A percentile compares a stretch with the other conserved stretches of the same genome.
Evolutionary conservation across 2,888 invertebrate species (phyloP).

Genomic region (Sisyra nigra): DNA sequence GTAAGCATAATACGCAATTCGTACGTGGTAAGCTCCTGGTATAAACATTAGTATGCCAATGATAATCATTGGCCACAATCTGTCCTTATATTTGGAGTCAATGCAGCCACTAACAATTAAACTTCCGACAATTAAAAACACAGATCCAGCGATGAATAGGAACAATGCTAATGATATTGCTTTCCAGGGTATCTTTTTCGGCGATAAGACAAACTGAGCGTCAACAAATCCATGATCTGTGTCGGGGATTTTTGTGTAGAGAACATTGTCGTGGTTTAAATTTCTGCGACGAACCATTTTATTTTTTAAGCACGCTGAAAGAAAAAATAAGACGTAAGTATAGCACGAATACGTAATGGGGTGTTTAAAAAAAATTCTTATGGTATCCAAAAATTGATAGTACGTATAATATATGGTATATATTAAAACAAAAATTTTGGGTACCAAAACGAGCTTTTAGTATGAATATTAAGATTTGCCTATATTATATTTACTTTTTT

Average conservation of each 20-base stretch:
- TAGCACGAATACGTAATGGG: no score
- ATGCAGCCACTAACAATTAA: conserved; percentile 69
- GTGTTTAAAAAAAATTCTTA: no score
- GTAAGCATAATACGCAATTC: conserved; percentile 75
- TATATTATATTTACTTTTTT: no score
- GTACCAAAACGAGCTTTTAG: no score
- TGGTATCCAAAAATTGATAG: no score
- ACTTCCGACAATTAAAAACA: conserved; percentile 58
- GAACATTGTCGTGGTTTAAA: conserved; percentile 41
- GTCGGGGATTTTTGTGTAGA: conserved; percentile 36
- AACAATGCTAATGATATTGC: conserved; percentile 62
- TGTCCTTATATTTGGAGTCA: conserved; percentile 67
- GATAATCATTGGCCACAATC: conserved; percentile 79
- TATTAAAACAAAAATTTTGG: no score
- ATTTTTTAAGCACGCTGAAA: not conserved
- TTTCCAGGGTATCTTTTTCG: conserved; percentile 67
- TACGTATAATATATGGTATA: no score
- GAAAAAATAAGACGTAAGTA: not conserved
- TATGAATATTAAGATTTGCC: no score
- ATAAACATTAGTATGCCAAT: conserved; percentile 80
- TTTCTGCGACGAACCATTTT: conserved; percentile 45
- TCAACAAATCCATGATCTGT: conserved; percentile 50
- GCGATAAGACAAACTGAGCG: conserved; percentile 48
- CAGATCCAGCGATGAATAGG: conserved; percentile 60
- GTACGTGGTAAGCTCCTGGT: conserved; percentile 80